A percentile compares a stretch with the other conserved stretches of the same genome.
phyloP scores from a whole-genome alignment of 1,140 invertebrate genomes.

The Drosophila kanapiae region DNA sequence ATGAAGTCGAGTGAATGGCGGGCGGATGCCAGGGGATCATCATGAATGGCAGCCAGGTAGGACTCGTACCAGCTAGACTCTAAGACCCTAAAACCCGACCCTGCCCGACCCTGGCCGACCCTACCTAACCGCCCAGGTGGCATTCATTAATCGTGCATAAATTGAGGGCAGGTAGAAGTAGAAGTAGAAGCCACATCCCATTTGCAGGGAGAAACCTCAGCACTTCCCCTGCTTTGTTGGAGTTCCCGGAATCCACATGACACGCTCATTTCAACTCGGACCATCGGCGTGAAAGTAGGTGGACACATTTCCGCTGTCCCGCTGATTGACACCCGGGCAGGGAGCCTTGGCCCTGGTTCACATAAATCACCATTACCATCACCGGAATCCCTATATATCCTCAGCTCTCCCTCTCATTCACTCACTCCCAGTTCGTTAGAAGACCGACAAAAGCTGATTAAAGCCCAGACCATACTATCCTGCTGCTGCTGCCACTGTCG shows the following conservation, averaged over 20 bases:
- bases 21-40: slow-evolving; percentile 19
- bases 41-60: slow-evolving; percentile 55
- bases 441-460: slow-evolving; percentile 63
- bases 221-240: slow-evolving; percentile 5
- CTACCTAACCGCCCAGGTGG: slow-evolving; percentile 51
- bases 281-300: slow-evolving; percentile 73
- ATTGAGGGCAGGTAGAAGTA: slow-evolving; percentile 69
- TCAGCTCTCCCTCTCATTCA: no score
- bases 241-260: slow-evolving; percentile 67
- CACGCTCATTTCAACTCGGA: slow-evolving; percentile 38
- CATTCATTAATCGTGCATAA: slow-evolving; percentile 83
- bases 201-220: no score
- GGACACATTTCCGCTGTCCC: slow-evolving; percentile 67
- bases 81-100: no score
- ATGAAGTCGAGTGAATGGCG: slow-evolving; percentile 26
- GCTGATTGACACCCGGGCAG: slow-evolving; percentile 56
- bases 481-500: slow-evolving; percentile 15
- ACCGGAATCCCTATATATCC: neutral
- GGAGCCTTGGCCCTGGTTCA: neutral
- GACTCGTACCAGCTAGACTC: no score
- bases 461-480: slow-evolving; percentile 27
- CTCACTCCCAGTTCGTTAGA: slow-evolving; percentile 33
- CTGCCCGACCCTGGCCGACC: neutral
- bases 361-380: slow-evolving; percentile 54
- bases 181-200: no score